Conservation (phyloP, 2,113 vertebrate species). For the Plestiodon gilberti region DNA sequence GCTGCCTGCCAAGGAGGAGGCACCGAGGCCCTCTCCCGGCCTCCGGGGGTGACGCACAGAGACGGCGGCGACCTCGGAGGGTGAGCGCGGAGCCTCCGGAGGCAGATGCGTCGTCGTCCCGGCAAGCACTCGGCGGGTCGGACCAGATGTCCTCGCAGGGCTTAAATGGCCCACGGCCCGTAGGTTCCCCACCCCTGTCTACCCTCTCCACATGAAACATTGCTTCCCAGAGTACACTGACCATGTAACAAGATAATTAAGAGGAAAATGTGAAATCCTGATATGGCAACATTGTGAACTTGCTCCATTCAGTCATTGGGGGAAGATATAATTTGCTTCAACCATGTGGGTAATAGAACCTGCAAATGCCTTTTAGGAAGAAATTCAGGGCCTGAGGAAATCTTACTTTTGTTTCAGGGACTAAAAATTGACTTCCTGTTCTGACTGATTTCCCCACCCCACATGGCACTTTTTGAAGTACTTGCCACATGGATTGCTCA, state of each 20-base stretch:
- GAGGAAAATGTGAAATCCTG: not conserved
- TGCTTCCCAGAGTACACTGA: not conserved
- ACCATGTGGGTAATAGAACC: not conserved
- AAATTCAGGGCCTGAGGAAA: not conserved
- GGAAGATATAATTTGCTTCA: not conserved
- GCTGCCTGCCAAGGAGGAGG: too few species aligned
- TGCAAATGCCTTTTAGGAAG: not conserved
- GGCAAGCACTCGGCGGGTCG: too few species aligned
- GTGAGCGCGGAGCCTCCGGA: too few species aligned
- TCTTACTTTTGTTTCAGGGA: not conserved
- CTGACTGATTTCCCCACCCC: not conserved
- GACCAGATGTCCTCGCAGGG: too few species aligned
- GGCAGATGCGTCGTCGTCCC: too few species aligned
- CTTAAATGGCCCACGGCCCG: too few species aligned
- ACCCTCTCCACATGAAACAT: too few species aligned
- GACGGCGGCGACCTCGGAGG: too few species aligned
- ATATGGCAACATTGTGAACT: not conserved
- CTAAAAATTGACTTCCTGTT: not conserved
- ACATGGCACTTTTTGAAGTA: not conserved
- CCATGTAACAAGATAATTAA: not conserved
- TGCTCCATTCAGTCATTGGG: not conserved
- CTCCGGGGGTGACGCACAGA: too few species aligned
- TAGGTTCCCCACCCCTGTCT: too few species aligned
- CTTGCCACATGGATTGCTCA: not conserved
- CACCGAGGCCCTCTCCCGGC: too few species aligned